phyloP scores from a whole-genome alignment of 1,140 invertebrate genomes.

The Heliconius hewitsoni region DNA sequence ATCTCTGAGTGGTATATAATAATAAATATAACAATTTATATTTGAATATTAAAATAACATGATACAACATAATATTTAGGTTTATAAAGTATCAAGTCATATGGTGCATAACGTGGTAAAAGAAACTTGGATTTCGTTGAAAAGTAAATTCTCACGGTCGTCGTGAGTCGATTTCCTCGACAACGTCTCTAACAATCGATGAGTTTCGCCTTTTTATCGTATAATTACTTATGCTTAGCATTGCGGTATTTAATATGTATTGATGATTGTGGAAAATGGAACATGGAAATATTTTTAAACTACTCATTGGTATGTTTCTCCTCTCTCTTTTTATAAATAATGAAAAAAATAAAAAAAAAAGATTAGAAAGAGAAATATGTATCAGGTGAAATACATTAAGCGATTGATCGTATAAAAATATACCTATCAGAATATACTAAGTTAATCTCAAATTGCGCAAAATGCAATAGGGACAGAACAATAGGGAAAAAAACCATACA shows the following conservation, averaged over 20 bases:
- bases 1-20: no score
- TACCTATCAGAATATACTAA: no score
- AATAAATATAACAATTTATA: no score
- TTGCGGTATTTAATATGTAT: not conserved
- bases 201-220: constrained; percentile 47
- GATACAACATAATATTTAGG: not conserved
- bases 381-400: no score
- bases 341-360: no score
- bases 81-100: not conserved
- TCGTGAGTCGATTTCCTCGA: constrained; percentile 45
- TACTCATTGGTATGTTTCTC: not conserved
- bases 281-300: not conserved
- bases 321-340: not conserved
- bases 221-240: constrained; percentile 3
- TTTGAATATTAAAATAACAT: no score
- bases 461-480: no score
- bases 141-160: constrained; percentile 28
- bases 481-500: no score
- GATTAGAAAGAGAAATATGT: no score
- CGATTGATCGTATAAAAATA: no score
- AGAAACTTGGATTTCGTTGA: constrained; percentile 10
- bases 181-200: constrained; percentile 40
- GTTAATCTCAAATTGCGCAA: no score
- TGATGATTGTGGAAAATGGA: not conserved
- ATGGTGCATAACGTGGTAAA: not conserved